phyloP scores from a whole-genome alignment of 2,797 vertebrate genomes.

The Oryzias sinensis region DNA sequence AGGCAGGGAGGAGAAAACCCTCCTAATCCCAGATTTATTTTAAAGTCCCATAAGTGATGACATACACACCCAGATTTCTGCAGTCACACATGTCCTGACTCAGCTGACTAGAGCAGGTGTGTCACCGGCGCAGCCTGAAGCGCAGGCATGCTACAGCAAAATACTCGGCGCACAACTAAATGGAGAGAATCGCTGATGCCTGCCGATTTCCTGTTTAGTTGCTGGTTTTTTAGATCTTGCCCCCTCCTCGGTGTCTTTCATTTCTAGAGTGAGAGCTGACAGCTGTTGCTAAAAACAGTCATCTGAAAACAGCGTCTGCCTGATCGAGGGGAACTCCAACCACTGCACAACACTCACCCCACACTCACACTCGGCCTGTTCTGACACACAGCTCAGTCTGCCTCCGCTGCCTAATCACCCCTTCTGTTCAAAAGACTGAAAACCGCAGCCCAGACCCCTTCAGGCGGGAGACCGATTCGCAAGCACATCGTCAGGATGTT shows the following conservation, averaged over 20 bases:
- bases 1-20: constrained; percentile 12
- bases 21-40: constrained; percentile 25
- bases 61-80: constrained; percentile 31
- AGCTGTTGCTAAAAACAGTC: constrained; percentile 62
- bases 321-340: constrained; percentile 66
- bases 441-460: constrained; percentile 62
- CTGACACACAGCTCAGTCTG: constrained; percentile 55
- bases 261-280: constrained; percentile 35
- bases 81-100: constrained; percentile 41
- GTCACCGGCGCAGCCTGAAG: constrained; percentile 43
- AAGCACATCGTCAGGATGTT: constrained; percentile 43
- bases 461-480: constrained; percentile 40
- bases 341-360: constrained; percentile 56
- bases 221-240: constrained; percentile 26
- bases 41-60: constrained; percentile 27
- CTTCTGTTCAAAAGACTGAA: constrained; percentile 53
- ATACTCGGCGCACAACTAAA: constrained; percentile 26
- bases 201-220: constrained; percentile 22
- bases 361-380: constrained; percentile 57
- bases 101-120: constrained; percentile 67
- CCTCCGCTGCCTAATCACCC: constrained; percentile 53
- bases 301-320: constrained; percentile 35
- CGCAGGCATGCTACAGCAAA: constrained; percentile 52
- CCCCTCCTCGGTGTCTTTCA: constrained; percentile 40
- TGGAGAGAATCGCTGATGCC: constrained; percentile 17